Percentiles rank a stretch among this genome's conserved stretches.
Conservation (phyloP, 2,888 invertebrate genomes). For the Eupeodes latifasciatus region DNA sequence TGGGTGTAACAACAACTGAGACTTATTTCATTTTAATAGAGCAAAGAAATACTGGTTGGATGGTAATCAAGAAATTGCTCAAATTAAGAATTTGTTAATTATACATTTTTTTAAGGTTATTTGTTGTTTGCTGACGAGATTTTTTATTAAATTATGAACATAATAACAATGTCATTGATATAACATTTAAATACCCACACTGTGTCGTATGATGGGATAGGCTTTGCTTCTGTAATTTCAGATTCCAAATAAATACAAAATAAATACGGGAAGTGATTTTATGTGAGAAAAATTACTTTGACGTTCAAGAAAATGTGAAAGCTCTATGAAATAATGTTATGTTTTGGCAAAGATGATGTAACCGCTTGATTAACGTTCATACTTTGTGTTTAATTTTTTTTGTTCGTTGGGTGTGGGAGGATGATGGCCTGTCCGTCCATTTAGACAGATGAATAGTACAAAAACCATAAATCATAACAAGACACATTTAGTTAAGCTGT, state of each 20-base stretch:
- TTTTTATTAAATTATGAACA: not conserved
- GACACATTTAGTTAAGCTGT: not conserved
- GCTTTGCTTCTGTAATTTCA: slow-evolving; percentile 4
- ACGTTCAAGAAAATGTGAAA: not conserved
- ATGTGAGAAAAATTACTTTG: slow-evolving; percentile 8
- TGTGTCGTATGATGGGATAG: not conserved
- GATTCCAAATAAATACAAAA: not conserved
- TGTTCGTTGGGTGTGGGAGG: not conserved
- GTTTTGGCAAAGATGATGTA: slow-evolving; percentile 21
- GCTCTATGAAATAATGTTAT: slow-evolving; percentile 6
- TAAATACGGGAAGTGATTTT: slow-evolving; percentile 22
- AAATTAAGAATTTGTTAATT: not conserved
- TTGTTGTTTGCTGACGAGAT: slow-evolving; percentile 16
- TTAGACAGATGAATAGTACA: slow-evolving; percentile 4
- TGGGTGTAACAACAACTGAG: not conserved
- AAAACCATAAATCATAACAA: slow-evolving; percentile 11
- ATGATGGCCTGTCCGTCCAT: not conserved
- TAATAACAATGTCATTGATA: not conserved
- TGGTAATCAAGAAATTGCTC: not conserved
- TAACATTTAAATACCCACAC: slow-evolving; percentile 7
- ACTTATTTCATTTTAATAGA: slow-evolving; percentile 6
- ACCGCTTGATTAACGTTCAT: not conserved
- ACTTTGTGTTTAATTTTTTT: not conserved
- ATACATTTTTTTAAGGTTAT: not conserved
- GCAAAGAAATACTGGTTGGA: not conserved